Conservation (phyloP, 2,888 invertebrate genomes). For the Zaprionus lineosus region DNA sequence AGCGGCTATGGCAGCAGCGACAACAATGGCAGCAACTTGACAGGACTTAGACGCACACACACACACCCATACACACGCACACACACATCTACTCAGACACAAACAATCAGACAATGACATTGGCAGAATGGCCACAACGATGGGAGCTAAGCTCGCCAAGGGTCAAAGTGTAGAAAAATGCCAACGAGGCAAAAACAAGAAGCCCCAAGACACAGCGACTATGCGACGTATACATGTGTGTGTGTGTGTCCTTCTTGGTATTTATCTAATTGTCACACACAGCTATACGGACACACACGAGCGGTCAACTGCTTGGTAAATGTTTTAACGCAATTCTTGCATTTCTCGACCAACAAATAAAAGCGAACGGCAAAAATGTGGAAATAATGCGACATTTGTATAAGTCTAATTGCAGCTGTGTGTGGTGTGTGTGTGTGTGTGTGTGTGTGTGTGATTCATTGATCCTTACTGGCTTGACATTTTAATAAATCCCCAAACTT, state of each 20-base stretch:
- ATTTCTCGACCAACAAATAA: slow-evolving; percentile 58
- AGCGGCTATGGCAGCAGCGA: slow-evolving; percentile 38
- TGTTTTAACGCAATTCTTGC: slow-evolving; percentile 61
- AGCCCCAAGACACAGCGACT: slow-evolving; percentile 29
- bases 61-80: slow-evolving; percentile 32
- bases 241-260: slow-evolving; percentile 61
- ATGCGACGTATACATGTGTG: no score
- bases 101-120: background rate
- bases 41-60: slow-evolving; percentile 31
- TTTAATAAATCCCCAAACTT: slow-evolving; percentile 68
- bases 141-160: slow-evolving; percentile 50
- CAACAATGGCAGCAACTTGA: slow-evolving; percentile 64
- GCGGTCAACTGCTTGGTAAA: slow-evolving; percentile 25
- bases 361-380: slow-evolving; percentile 61
- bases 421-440: slow-evolving; percentile 9
- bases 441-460: slow-evolving; percentile 51
- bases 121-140: slow-evolving; percentile 38
- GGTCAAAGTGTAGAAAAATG: slow-evolving; percentile 70
- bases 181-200: slow-evolving; percentile 60
- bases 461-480: slow-evolving; percentile 59
- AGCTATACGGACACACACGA: slow-evolving; percentile 28
- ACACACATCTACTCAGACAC: slow-evolving; percentile 25
- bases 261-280: slow-evolving; percentile 71
- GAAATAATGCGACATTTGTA: slow-evolving; percentile 67
- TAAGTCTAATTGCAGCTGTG: slow-evolving; percentile 57